Conservation (phyloP, 2,797 vertebrate species). For the Scomberomorus guttatus region DNA sequence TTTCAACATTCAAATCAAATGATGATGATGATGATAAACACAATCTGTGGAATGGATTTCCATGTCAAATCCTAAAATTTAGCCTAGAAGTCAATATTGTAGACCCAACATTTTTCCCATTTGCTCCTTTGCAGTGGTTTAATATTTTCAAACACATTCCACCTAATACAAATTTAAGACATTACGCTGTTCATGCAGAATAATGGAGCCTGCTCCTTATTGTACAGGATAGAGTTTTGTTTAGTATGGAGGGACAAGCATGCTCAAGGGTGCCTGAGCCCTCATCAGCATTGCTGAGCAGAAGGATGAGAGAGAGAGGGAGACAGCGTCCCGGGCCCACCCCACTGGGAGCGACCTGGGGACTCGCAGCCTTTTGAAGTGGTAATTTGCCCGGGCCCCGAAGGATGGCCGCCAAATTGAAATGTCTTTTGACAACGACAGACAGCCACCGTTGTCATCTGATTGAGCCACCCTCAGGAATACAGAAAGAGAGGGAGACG, state of each 20-base stretch:
- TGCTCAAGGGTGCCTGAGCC: constrained; percentile 49
- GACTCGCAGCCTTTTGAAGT: constrained; percentile 82
- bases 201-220: constrained; percentile 36
- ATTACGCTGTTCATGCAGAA: constrained; percentile 31
- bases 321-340: constrained; percentile 25
- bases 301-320: constrained; percentile 17
- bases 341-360: constrained; percentile 74
- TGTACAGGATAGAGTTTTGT: constrained; percentile 57
- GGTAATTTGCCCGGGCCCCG: constrained; percentile 79
- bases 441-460: constrained; percentile 68
- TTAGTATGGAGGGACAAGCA: constrained; percentile 53
- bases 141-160: background rate
- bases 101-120: background rate
- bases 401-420: constrained; percentile 82
- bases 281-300: constrained; percentile 75
- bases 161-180: constrained; percentile 32
- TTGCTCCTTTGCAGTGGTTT: constrained; percentile 7
- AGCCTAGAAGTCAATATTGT: background rate
- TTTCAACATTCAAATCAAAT: too few species aligned
- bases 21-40: too few species aligned
- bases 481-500: constrained; percentile 13
- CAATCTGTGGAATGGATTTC: background rate
- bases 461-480: constrained; percentile 69
- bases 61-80: background rate
- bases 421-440: constrained; percentile 81